Evolutionary conservation across 2,113 vertebrate species (phyloP).

Genomic region (Chlamydotis undulata): DNA sequence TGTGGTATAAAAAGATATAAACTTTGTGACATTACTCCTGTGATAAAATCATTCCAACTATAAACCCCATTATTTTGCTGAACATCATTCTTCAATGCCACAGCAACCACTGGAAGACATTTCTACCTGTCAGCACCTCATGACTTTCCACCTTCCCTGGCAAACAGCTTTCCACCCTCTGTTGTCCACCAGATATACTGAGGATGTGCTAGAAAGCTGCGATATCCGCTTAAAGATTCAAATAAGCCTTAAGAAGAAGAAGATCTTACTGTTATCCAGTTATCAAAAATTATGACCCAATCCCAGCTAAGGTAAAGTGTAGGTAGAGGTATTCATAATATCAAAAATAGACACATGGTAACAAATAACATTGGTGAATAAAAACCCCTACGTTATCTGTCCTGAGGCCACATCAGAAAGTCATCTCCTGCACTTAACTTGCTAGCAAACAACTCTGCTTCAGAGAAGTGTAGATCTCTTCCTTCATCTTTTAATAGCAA

Average conservation of each 20-base stretch:
- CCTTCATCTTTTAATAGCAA: neutral
- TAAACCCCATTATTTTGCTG: neutral
- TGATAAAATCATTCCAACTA: neutral
- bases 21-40: neutral
- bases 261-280: neutral
- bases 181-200: neutral
- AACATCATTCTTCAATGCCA: neutral
- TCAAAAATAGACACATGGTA: neutral
- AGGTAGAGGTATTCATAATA: neutral
- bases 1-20: neutral
- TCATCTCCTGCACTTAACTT: neutral
- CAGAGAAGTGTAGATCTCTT: neutral
- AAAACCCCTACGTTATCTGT: neutral
- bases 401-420: neutral
- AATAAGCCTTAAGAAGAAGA: neutral
- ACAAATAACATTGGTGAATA: neutral
- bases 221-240: accelerated
- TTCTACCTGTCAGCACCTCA: neutral
- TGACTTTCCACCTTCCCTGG: neutral
- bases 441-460: neutral
- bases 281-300: constrained; percentile 4
- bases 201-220: neutral
- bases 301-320: neutral
- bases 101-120: neutral
- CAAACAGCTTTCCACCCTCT: neutral